These are phyloP conservation scores for Acridotheres tristis DNA, from an alignment of 2,797 vertebrate genomes.

Conservation along the genomic window DNA sequence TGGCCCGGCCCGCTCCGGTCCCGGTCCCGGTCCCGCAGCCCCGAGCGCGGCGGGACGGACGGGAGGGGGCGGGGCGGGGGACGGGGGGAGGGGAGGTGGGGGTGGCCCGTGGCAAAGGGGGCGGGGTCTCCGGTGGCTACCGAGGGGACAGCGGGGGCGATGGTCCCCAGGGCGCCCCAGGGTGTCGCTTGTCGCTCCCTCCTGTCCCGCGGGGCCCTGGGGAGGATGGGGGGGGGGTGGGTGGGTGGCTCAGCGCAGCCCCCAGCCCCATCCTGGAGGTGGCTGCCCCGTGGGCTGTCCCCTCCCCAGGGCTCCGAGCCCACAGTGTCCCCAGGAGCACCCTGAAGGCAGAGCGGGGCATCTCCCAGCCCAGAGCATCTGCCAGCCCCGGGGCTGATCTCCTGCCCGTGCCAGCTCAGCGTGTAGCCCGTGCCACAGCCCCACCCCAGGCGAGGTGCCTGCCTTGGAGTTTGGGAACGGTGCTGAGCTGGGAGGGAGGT, in stretches of 20 bases:
- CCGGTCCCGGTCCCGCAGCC: neutral
- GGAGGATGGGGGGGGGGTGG: neutral
- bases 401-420: neutral
- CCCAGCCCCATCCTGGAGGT: neutral
- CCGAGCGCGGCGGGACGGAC: neutral
- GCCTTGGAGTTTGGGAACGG: neutral
- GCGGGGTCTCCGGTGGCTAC: neutral
- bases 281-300: accelerated
- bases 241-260: neutral
- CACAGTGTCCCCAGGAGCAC: neutral
- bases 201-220: neutral
- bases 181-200: neutral
- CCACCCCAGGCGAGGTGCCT: neutral
- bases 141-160: neutral
- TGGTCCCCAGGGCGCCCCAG: neutral
- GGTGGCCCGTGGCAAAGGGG: neutral
- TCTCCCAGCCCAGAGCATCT: neutral
- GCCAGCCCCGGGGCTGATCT: neutral
- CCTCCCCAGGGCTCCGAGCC: accelerated
- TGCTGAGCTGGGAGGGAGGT: neutral
- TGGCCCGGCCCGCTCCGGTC: neutral
- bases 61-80: no score
- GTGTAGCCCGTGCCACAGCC: neutral
- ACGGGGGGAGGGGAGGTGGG: neutral
- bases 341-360: neutral